Conservation (phyloP, 2,113 vertebrate genomes). For the Oostethus manadensis region DNA sequence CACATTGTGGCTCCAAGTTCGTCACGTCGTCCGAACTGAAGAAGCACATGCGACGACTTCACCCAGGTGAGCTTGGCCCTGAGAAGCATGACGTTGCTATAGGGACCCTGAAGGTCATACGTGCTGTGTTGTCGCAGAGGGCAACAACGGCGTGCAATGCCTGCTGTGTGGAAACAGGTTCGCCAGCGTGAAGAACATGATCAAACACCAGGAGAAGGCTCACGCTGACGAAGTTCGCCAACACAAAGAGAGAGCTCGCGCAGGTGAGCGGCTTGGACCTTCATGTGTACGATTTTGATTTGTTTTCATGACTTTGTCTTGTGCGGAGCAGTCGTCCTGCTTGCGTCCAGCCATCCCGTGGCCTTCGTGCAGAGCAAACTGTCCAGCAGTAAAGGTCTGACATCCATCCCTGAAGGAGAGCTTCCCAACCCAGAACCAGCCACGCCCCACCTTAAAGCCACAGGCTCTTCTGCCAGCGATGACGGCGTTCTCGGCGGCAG, state of each 20-base stretch:
- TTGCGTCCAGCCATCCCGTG: conserved; percentile 59
- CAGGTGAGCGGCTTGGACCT: conserved; percentile 23
- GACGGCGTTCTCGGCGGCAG: neutral
- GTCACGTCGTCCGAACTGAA: conserved; percentile 92
- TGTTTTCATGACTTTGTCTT: neutral
- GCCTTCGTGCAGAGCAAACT: conserved; percentile 70
- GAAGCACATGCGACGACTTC: conserved; percentile 90
- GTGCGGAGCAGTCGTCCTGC: conserved; percentile 41
- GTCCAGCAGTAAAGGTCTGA: conserved; percentile 59
- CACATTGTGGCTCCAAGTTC: conserved; percentile 59
- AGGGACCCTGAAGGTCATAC: too few species aligned
- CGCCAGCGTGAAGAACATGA: conserved; percentile 92
- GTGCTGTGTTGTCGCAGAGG: conserved; percentile 66
- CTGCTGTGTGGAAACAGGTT: conserved; percentile 94
- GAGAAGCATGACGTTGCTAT: neutral
- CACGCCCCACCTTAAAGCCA: conserved; percentile 48
- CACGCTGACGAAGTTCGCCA: conserved; percentile 83
- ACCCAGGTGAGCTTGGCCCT: conserved; percentile 77
- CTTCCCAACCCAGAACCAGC: conserved; percentile 39
- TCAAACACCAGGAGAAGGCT: conserved; percentile 91
- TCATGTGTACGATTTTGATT: neutral
- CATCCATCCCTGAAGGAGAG: conserved; percentile 45
- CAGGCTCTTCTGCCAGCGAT: rapidly evolving
- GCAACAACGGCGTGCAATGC: conserved; percentile 87
- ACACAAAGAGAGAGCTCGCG: conserved; percentile 83